phyloP scores from a whole-genome alignment of 1,140 invertebrate species.

The Himalopsyche phryganea region DNA sequence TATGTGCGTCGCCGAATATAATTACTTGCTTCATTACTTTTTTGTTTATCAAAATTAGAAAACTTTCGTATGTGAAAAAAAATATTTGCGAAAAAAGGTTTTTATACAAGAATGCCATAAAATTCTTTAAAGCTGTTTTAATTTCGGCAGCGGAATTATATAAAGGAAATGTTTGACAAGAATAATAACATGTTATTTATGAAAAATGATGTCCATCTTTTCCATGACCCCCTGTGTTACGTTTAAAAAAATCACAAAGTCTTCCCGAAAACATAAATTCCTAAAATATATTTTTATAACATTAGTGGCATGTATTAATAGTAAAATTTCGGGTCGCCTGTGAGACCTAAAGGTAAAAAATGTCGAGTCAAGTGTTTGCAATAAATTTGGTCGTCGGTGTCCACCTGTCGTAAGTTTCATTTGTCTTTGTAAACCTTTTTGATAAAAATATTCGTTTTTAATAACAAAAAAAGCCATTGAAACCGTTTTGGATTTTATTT shows the following conservation, averaged over 20 bases:
- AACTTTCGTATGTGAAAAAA: no score
- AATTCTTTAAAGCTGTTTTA: no score
- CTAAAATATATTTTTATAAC: no score
- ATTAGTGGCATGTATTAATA: neutral
- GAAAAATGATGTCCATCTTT: neutral
- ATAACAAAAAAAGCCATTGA: no score
- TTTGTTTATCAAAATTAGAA: no score
- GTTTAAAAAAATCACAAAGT: constrained; percentile 14
- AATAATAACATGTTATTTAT: constrained; percentile 1
- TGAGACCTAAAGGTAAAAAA: neutral
- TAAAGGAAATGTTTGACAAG: no score
- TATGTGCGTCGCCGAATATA: no score
- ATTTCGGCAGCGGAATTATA: no score
- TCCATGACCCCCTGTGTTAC: constrained; percentile 20
- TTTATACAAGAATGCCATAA: no score
- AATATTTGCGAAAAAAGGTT: no score
- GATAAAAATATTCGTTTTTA: constrained; percentile 1
- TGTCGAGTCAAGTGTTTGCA: constrained; percentile 4
- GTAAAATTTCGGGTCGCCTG: neutral
- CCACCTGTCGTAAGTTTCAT: constrained; percentile 12
- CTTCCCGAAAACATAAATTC: constrained; percentile 1
- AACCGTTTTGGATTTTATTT: neutral
- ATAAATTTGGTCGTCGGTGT: neutral
- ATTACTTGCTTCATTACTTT: no score
- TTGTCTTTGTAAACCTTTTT: constrained; percentile 5